Percentiles rank a stretch among this genome's conserved stretches.
Conservation (phyloP, 2,113 vertebrate genomes). For the Scytalopus superciliaris region DNA sequence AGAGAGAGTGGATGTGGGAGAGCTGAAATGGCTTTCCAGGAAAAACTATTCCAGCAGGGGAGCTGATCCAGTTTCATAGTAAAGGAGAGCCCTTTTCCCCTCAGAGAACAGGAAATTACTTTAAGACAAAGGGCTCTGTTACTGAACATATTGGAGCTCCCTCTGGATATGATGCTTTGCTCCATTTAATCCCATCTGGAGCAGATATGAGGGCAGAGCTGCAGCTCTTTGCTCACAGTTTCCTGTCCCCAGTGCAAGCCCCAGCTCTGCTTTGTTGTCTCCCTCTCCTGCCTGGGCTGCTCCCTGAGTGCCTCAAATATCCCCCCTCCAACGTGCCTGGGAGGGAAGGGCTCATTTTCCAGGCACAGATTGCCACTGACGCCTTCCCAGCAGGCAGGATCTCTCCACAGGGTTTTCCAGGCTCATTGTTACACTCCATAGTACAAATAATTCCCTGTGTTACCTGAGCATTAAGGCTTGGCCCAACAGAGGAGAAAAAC, state of each 20-base stretch:
- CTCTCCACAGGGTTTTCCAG: neutral
- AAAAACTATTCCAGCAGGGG: neutral
- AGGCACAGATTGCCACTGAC: neutral
- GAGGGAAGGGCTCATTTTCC: neutral
- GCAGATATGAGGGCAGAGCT: neutral
- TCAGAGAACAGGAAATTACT: neutral
- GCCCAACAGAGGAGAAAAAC: neutral
- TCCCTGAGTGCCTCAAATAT: neutral
- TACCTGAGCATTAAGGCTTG: neutral
- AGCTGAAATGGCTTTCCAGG: neutral
- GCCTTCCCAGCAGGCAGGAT: neutral
- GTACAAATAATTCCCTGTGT: neutral
- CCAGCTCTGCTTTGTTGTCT: neutral
- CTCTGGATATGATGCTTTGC: neutral
- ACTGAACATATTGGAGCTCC: neutral
- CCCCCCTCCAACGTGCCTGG: fast-evolving
- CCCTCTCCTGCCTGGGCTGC: neutral
- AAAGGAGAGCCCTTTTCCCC: neutral
- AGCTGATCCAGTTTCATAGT: neutral
- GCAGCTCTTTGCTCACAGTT: neutral
- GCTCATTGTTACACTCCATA: neutral
- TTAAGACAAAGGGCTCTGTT: neutral
- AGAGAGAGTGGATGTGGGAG: neutral
- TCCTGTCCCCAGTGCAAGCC: neutral
- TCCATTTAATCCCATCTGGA: neutral